Evolutionary conservation across 2,888 invertebrate species (phyloP), one percentile per base, ranked within the genome.

Genomic region (Caenorhabditis sp.): DNA sequence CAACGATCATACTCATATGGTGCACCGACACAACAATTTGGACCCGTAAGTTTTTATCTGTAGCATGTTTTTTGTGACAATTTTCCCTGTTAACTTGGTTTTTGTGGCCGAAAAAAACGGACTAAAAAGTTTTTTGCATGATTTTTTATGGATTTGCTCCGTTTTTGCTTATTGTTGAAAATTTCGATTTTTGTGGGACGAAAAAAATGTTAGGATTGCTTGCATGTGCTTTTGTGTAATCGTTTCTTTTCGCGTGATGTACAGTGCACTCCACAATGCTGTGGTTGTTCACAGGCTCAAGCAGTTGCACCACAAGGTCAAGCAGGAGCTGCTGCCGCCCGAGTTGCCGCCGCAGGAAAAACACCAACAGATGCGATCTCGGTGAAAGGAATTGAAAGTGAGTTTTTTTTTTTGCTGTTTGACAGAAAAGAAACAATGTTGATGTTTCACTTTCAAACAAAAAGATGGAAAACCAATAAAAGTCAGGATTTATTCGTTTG

Each of bases 331-430:
- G 70, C 74, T 14, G 80, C 74, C 23, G 80, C 77, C n/a, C 70
- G 80, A 54, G 80, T 78, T 23, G 80, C 80, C 4, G 80, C 82
- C 17, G 82, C 82, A 21, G 82, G 77, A 59, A 75, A 73, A 53
- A 75, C 78, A 14, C 78, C 80, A 49, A 80, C 70, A 17, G 63
- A 70, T 61, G 60, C 78, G 7, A 81, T 82, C 56, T 36, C 59
- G 12, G 69, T 77, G 12, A 65, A 71, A 64, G 78, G 78, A 63
- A 65, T 69, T 61, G 78, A 78, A 63, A 59, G 78, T 78, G 20
- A 43, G 70, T 63, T 4, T 31, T 31, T n/a, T n/a, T n/a, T 31
- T 31, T 31, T 31, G 31, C 31, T 31, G 31, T 31, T 31, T 10
- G 31, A 31, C 4, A 31, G 10, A 10, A 31, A 31, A 31, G 5